These are phyloP conservation scores for Lasioglossum marginatum DNA, from an alignment of 2,888 invertebrate genomes.

Conservation along the genomic window DNA sequence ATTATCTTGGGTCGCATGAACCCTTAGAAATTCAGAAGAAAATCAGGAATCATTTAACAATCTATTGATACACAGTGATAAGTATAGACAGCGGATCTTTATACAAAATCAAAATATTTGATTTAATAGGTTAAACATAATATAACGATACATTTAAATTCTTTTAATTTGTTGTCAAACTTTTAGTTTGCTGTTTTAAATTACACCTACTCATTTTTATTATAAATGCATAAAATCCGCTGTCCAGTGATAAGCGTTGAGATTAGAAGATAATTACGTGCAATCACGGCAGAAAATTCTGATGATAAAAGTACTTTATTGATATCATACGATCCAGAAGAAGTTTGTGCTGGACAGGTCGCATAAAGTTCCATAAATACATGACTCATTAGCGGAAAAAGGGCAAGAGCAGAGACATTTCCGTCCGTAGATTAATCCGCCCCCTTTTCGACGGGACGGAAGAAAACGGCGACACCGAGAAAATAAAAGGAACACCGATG, in stretches of 20 bases:
- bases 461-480: conserved; percentile 7
- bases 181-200: too few relatives aligned
- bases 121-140: too few relatives aligned
- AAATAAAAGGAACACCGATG: conserved; percentile 56
- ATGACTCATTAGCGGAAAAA: conserved; percentile 12
- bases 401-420: conserved; percentile 6
- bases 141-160: too few relatives aligned
- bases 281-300: not conserved
- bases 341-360: not conserved
- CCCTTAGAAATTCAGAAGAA: not conserved
- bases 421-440: conserved; percentile 53
- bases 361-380: conserved; percentile 6
- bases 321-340: not conserved
- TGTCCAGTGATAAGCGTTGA: not conserved
- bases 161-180: too few relatives aligned
- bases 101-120: too few relatives aligned
- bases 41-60: too few relatives aligned
- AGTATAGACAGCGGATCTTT: too few relatives aligned
- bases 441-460: conserved; percentile 33
- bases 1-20: not conserved
- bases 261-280: not conserved
- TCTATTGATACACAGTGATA: too few relatives aligned
- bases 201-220: too few relatives aligned
- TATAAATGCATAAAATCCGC: too few relatives aligned
- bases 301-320: not conserved